Evolutionary conservation across 2,888 invertebrate species (phyloP), one percentile per base, ranked within the genome.

Genomic region (Catocala sponsa): DNA sequence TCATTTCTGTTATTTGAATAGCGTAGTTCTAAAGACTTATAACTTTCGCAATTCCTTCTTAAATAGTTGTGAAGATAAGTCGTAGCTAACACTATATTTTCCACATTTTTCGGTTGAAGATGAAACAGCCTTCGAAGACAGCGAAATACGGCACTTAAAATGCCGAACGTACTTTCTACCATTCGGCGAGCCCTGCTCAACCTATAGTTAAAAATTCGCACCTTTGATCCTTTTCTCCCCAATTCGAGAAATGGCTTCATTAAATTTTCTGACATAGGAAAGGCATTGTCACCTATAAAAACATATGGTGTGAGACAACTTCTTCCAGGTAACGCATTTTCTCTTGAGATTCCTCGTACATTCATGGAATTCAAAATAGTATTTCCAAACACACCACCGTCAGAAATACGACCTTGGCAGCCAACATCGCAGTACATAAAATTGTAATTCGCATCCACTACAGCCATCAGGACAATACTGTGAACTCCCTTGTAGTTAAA

Each of bases 111-210:
- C 32, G 49, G 49, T 52, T 70, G 66, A 64, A 68, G 66, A 65
- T 68, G 65, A 71, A 71, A 65, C 52, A 68, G 61, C 63, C 57
- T 68, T 68, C 68, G 65, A 70, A 67, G 61, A 63, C 65, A 65
- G 60, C 67, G 67, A 72, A 72, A 73, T 60, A 69, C 63, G 68
- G 65, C 68, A 68, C 65, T 68, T 64, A 77, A 64, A 64, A 75
- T 74, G 56, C 77, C 75, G 60, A 74, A 74, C 50, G 74, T 65
- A 62, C 65, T 75, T 69, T 75, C 73, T 58, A 77, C 72, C 35
- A 77, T 68, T 64, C 72, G 74, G 55, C 74, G 70, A 59, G 74
- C 72, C 59, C 71, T 65, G 48, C 63, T 63, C 59, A 76, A 65
- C 52, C 63, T 69, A 63, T 74, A 64, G 52, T 75, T 72, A 56